Percentiles rank a stretch among this genome's conserved stretches.
Evolutionary conservation across 1,140 invertebrate genomes (phyloP).

Genomic region (Chrysomallon squamiferum): DNA sequence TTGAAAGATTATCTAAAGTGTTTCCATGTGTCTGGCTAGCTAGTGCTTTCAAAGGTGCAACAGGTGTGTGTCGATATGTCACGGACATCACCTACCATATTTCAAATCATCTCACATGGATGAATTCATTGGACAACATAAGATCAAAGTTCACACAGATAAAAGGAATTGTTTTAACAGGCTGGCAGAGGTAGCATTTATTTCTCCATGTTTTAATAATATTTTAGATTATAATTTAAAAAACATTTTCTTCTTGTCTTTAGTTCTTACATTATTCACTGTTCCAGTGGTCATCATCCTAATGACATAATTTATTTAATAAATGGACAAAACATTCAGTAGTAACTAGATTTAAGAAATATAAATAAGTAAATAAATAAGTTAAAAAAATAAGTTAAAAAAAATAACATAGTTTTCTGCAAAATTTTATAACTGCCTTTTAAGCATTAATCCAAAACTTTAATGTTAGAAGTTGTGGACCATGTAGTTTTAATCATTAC

Average conservation of each 20-base stretch:
- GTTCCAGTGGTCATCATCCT: background rate
- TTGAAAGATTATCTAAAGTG: conserved; percentile 78
- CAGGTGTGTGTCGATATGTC: conserved; percentile 72
- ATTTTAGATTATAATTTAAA: background rate
- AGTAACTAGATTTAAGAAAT: too few relatives aligned
- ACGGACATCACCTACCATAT: conserved; percentile 71
- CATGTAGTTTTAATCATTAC: too few relatives aligned
- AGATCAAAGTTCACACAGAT: conserved; percentile 60
- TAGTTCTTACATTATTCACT: background rate
- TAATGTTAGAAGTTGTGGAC: too few relatives aligned
- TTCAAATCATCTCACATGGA: conserved; percentile 78
- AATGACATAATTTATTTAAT: too few relatives aligned
- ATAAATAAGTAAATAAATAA: too few relatives aligned
- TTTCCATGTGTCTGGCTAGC: conserved; percentile 94
- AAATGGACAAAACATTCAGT: too few relatives aligned
- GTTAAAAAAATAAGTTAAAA: too few relatives aligned
- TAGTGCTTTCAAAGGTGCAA: conserved; percentile 82
- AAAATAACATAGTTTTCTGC: too few relatives aligned
- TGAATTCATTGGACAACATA: conserved; percentile 66
- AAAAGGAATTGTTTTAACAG: conserved; percentile 71
- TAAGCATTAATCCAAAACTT: too few relatives aligned
- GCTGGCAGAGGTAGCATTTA: conserved; percentile 71
- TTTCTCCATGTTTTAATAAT: conserved; percentile 1
- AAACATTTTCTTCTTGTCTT: too few relatives aligned
- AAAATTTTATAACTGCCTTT: too few relatives aligned